These are phyloP conservation scores for Fragariocoptes setiger DNA, from an alignment of 1,140 invertebrate species.

Conservation along the genomic window DNA sequence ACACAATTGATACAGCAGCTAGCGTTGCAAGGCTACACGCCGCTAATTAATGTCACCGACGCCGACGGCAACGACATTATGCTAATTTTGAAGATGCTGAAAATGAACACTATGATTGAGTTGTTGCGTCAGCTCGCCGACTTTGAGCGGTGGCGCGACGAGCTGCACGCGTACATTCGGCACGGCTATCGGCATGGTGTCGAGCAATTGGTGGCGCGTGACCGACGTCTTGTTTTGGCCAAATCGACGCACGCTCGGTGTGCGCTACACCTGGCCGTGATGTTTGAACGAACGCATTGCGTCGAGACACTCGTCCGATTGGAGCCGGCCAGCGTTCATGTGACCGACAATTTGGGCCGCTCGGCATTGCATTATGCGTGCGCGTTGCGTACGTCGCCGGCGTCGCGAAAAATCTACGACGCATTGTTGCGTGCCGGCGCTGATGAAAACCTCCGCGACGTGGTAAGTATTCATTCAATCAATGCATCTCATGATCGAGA, in stretches of 20 bases:
- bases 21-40: slow-evolving; percentile 48
- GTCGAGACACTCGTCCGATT: slow-evolving; percentile 33
- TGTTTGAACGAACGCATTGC: slow-evolving; percentile 40
- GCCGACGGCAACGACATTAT: slow-evolving; percentile 30
- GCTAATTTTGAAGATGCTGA: slow-evolving; percentile 21
- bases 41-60: slow-evolving; percentile 42
- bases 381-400: slow-evolving; percentile 28
- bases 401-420: slow-evolving; percentile 41
- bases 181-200: slow-evolving; percentile 27
- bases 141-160: slow-evolving; percentile 40
- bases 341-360: slow-evolving; percentile 58
- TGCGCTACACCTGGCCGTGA: slow-evolving; percentile 42
- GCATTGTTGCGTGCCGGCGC: slow-evolving; percentile 45
- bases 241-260: slow-evolving; percentile 33
- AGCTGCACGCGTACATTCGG: slow-evolving; percentile 37
- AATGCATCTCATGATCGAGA: not conserved
- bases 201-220: slow-evolving; percentile 23
- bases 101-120: slow-evolving; percentile 20
- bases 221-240: slow-evolving; percentile 28
- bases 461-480: slow-evolving; percentile 19
- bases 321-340: slow-evolving; percentile 33
- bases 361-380: slow-evolving; percentile 50
- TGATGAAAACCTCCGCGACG: slow-evolving; percentile 41
- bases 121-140: slow-evolving; percentile 30
- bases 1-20: slow-evolving; percentile 23